Base-by-base conservation (phyloP, 1,140 invertebrate species). In the Pararge aegeria region DNA sequence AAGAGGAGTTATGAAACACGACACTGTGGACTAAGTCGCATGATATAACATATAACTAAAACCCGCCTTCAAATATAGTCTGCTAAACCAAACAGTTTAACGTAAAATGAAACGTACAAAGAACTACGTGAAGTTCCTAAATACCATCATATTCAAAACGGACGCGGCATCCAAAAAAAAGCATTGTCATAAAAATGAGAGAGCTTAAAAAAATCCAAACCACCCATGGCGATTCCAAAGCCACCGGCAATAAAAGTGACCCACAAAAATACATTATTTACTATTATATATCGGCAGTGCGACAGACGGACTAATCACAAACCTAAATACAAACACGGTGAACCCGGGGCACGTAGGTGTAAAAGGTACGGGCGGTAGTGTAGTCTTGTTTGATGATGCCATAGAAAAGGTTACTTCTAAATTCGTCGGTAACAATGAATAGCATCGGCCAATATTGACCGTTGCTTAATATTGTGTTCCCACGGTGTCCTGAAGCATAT, bases 261-360 rank as follows among this genome's bases (percentile, higher is more conserved):
- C 83, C 77, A 82, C 85, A 86, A 88, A 85, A 81, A 88, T 83
- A 81, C 83, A 85, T 88, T 87, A 88, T 87, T 85, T 88, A 88
- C 83, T 81, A 88, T 86, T 83, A 80, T 86, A 78, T 85, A 85
- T 84, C 81, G 83, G 78, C 81, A 77, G 73, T 53, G 79, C 73
- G 83, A 84, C 80, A 85, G 71, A 75, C 71, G 64, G 59, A 77
- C 82, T 88, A 88, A 88, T 88, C 80, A 83, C 75, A 83, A 86
- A 85, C 71, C 63, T 77, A 85, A 82, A 88, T 75, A 86, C 53
- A 66, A 66, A 62, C 52, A 55, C 48, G 18, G 44, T n/a, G 44
- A 66, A 57, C 52, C 52, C 44, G 18, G 44, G 40, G 51, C 62
- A 80, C 73, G 82, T 86, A 83, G 83, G 85, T 86, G 85, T 85